Percentiles rank a stretch among this genome's conserved stretches.
Evolutionary conservation across 2,797 vertebrate genomes (phyloP).

Genomic region (Microctenopoma steveboyesi): DNA sequence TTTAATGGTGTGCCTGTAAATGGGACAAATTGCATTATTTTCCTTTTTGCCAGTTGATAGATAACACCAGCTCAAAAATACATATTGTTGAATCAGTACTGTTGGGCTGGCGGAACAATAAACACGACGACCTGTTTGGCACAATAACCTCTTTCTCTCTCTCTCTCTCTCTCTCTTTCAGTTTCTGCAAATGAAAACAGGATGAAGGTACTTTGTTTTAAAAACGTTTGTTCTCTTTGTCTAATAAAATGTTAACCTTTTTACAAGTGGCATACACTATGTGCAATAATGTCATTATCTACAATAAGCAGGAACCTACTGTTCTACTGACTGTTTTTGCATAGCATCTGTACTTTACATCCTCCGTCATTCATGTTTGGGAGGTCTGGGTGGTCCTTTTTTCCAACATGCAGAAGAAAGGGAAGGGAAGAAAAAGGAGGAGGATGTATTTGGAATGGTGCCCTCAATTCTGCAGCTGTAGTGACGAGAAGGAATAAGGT

Average conservation of each 20-base stretch:
- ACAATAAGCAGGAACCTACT: conserved; percentile 20
- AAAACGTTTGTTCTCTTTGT: conserved; percentile 14
- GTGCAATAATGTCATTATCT: conserved; percentile 44
- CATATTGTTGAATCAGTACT: not conserved
- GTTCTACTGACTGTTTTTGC: conserved; percentile 29
- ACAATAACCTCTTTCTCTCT: not conserved
- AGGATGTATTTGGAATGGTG: conserved; percentile 65
- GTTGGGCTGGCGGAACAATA: not conserved
- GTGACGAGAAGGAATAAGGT: conserved; percentile 64
- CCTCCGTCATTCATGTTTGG: conserved; percentile 47
- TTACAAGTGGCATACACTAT: conserved; percentile 18
- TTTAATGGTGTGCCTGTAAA: not conserved
- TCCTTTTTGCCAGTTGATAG: not conserved
- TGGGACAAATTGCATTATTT: not conserved
- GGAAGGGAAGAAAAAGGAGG: conserved; percentile 38
- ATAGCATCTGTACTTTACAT: conserved; percentile 31
- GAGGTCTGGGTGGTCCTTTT: conserved; percentile 40
- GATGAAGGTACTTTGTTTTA: too few relatives aligned
- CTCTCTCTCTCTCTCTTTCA: too few relatives aligned
- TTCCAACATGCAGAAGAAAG: conserved; percentile 52
- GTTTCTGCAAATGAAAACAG: not conserved
- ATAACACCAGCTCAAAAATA: not conserved
- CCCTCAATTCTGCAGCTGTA: conserved; percentile 78
- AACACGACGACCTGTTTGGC: not conserved
- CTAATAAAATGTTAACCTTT: conserved; percentile 29